Evolutionary conservation across 2,113 vertebrate genomes (phyloP), one percentile per base, ranked within the genome.

Genomic region (Pithys albifrons): DNA sequence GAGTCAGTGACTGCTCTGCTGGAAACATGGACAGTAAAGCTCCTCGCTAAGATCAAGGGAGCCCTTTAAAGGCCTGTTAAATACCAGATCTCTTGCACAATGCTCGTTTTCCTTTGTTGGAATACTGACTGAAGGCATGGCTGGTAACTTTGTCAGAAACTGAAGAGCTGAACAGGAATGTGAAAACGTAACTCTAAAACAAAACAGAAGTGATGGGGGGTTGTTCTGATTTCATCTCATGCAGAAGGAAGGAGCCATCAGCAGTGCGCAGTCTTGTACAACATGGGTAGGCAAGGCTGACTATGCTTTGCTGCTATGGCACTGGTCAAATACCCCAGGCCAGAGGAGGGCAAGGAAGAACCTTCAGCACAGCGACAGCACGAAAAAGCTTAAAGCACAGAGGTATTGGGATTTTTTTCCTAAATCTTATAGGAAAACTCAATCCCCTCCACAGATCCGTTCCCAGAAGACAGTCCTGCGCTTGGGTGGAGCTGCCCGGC

Each of bases 331-430:
- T 16, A 49, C 4, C 2, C 3, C 3, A 3, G 10, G 3, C 7
- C 0, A 8, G 7, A 33, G n/a, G 2, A 39, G 6, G 17, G 24
- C 62, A 43, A 41, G 35, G 17, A 49, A 79, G 19, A 31, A 4
- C 11, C 12, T 10, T 52, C 16, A 14, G 29, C 1, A 4, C 16
- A 33, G 6, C 1, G 8, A 12, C 1, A 2, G 29, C 2, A 25
- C 9, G 17, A 8, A 3, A 52, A 82, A 12, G 10, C 29, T 85
- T 46, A 48, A 19, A 37, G 29, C 28, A n/a, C 9, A 19, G 39
- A 14, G 7, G 2, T 6, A 27, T 18, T 5, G 10, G 12, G 25
- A 27, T 19, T 62, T 54, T 54, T 54, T 48, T 67, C 43, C 27
- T 19, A 33, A 19, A 35, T 24, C 16, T 48, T 14, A 75, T 71